Evolutionary conservation across 2,888 invertebrate species (phyloP).

Genomic region (Enchytraeus crypticus): DNA sequence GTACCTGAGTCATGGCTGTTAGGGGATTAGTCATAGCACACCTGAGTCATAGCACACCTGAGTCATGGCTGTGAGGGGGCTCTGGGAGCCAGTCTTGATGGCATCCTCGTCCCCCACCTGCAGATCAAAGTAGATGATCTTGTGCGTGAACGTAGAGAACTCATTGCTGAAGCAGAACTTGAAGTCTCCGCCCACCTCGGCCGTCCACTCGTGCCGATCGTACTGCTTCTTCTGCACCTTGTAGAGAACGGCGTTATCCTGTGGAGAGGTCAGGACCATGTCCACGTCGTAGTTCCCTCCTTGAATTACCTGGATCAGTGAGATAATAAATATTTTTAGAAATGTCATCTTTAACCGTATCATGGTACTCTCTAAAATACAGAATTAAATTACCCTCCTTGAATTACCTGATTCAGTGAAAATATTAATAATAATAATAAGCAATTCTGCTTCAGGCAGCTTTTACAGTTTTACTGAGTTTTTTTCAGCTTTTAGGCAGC

Average conservation of each 20-base stretch:
- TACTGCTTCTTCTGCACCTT: constrained; percentile 87
- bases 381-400: no score
- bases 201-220: constrained; percentile 68
- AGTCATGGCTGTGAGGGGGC: constrained; percentile 69
- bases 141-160: constrained; percentile 97
- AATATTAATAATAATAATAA: no score
- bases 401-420: no score
- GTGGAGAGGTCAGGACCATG: constrained; percentile 76
- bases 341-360: no score
- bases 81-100: constrained; percentile 41
- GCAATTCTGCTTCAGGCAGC: no score
- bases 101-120: constrained; percentile 77
- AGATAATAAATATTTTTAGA: no score
- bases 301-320: constrained; percentile 82
- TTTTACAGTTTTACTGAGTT: no score
- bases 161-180: constrained; percentile 83
- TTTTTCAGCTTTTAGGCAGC: no score
- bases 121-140: constrained; percentile 94
- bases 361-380: no score
- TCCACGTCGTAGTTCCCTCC: constrained; percentile 99
- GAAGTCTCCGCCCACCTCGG: constrained; percentile 39
- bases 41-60: no score
- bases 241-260: constrained; percentile 71
- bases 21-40: no score
- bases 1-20: no score